Evolutionary conservation across 2,797 vertebrate species (phyloP).

Genomic region (Hemitrygon akajei): DNA sequence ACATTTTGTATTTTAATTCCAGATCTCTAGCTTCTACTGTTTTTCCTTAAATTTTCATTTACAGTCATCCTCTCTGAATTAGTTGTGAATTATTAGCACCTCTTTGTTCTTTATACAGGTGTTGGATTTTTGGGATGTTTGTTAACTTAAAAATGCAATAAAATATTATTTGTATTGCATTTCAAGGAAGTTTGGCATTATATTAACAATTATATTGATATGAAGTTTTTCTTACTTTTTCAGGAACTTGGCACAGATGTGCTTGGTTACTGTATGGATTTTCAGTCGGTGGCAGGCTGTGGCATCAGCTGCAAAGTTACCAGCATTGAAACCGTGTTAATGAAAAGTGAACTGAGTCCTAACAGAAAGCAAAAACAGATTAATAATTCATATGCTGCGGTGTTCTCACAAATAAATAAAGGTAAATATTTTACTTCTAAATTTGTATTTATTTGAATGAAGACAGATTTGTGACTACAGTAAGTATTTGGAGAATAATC

Average conservation of each 20-base stretch:
- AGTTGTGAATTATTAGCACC: neutral
- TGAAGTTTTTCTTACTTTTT: neutral
- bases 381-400: conserved; percentile 46
- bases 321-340: conserved; percentile 67
- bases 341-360: conserved; percentile 21
- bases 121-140: neutral
- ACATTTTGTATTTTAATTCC: too few relatives aligned
- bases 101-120: neutral
- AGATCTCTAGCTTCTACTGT: too few relatives aligned
- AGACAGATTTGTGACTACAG: neutral
- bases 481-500: neutral
- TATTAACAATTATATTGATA: neutral
- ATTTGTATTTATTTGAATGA: neutral
- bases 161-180: neutral
- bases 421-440: conserved; percentile 36
- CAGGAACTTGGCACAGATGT: conserved; percentile 76
- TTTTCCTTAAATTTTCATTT: too few relatives aligned
- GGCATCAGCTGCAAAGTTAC: conserved; percentile 89
- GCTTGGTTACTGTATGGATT: conserved; percentile 80
- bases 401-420: conserved; percentile 28
- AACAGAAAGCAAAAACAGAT: conserved; percentile 40
- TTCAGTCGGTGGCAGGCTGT: conserved; percentile 87
- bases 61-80: neutral
- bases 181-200: neutral
- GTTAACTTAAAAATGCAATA: neutral